These are phyloP conservation scores for Catocala nupta DNA, from an alignment of 2,888 invertebrate genomes.

Conservation along the genomic window DNA sequence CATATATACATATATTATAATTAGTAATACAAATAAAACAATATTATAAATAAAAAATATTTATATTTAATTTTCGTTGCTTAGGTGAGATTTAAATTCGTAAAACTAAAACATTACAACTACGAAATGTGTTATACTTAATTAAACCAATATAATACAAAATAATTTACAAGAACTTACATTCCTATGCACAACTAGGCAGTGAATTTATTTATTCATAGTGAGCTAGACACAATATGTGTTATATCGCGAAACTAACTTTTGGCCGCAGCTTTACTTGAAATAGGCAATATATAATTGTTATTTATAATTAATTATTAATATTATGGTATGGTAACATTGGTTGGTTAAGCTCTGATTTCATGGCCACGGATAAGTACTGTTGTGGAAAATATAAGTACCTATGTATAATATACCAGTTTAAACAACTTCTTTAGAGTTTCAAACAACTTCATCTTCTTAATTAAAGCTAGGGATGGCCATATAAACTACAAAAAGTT, in stretches of 20 bases:
- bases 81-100: slow-evolving; percentile 69
- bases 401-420: too few species aligned
- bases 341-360: slow-evolving; percentile 24
- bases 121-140: slow-evolving; percentile 54
- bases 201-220: slow-evolving; percentile 64
- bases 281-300: slow-evolving; percentile 10
- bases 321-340: slow-evolving; percentile 37
- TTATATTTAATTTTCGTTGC: slow-evolving; percentile 65
- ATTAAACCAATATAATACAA: slow-evolving; percentile 72
- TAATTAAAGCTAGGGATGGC: slow-evolving; percentile 80
- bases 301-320: slow-evolving; percentile 14
- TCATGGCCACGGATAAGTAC: slow-evolving; percentile 4
- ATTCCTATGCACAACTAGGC: slow-evolving; percentile 67
- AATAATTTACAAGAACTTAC: slow-evolving; percentile 75
- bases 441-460: slow-evolving; percentile 17
- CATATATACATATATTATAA: too few species aligned
- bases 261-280: slow-evolving; percentile 27
- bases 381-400: too few species aligned
- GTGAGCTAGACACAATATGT: slow-evolving; percentile 42
- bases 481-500: slow-evolving; percentile 56
- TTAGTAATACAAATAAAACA: slow-evolving; percentile 53
- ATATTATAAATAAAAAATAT: slow-evolving; percentile 58
- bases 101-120: slow-evolving; percentile 59
- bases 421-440: too few species aligned
- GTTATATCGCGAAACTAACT: slow-evolving; percentile 32